Evolutionary conservation across 2,888 invertebrate species (phyloP).

Genomic region (Drosophila tanythrix): DNA sequence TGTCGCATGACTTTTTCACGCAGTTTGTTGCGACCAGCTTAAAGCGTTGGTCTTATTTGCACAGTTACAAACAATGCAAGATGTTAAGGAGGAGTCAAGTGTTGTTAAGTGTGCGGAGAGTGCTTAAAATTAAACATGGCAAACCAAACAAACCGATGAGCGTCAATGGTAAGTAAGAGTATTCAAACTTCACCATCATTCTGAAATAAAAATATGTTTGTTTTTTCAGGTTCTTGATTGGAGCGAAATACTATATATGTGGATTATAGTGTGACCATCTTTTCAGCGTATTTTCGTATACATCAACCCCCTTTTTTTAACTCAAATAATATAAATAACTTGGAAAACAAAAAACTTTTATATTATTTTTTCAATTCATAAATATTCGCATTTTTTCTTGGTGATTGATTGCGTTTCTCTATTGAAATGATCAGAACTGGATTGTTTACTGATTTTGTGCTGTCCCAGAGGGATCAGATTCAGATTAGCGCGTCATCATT

Average conservation of each 20-base stretch:
- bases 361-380: neutral
- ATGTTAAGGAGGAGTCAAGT: neutral
- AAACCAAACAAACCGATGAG: neutral
- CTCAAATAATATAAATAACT: neutral
- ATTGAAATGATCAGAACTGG: neutral
- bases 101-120: neutral
- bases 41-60: neutral
- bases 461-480: constrained; percentile 21
- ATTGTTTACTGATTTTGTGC: constrained; percentile 8
- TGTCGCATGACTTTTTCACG: constrained; percentile 4
- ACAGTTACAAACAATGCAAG: neutral
- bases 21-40: constrained; percentile 1
- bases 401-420: neutral
- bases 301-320: neutral
- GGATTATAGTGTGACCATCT: neutral
- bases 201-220: too few relatives aligned
- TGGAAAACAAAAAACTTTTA: neutral
- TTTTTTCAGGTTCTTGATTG: neutral
- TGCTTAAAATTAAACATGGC: neutral
- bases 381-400: neutral
- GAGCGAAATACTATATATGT: neutral
- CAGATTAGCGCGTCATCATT: constrained; percentile 49
- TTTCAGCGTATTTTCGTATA: neutral
- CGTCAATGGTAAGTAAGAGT: neutral
- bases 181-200: neutral